phyloP scores from a whole-genome alignment of 2,888 invertebrate genomes.

The Masnerella sp. region DNA sequence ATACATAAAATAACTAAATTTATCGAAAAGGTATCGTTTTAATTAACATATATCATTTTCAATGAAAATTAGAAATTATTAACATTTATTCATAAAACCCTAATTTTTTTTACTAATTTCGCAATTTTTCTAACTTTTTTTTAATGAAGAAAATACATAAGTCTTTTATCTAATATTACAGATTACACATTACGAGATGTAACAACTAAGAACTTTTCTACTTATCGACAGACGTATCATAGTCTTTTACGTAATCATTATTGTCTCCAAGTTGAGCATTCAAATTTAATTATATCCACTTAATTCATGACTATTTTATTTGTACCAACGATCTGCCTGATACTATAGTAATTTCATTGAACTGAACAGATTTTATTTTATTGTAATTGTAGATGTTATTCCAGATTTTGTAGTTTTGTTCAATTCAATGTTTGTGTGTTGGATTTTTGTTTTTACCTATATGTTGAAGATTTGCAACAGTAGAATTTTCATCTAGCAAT shows the following conservation, averaged over 20 bases:
- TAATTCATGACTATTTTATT: neutral
- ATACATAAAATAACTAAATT: too few species aligned
- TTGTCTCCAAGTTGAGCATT: slow-evolving; percentile 4
- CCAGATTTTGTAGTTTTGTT: neutral
- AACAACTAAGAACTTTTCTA: neutral
- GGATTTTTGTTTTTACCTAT: too few species aligned
- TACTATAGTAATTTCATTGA: too few species aligned
- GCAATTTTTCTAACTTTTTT: too few species aligned
- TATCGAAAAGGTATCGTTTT: too few species aligned
- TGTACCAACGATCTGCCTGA: too few species aligned
- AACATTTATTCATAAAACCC: too few species aligned
- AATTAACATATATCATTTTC: too few species aligned
- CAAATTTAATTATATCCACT: slow-evolving; percentile 12
- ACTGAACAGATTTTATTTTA: neutral
- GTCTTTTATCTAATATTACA: slow-evolving; percentile 17
- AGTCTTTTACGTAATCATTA: slow-evolving; percentile 14
- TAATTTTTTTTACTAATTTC: too few species aligned
- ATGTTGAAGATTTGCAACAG: slow-evolving; percentile 67
- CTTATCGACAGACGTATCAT: neutral
- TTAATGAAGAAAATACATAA: slow-evolving; percentile 6
- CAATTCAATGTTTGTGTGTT: neutral
- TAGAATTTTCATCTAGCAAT: slow-evolving; percentile 74
- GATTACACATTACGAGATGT: slow-evolving; percentile 1
- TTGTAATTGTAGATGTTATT: neutral
- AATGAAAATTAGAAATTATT: too few species aligned